These are phyloP conservation scores for Hedya salicella DNA, from an alignment of 2,888 invertebrate genomes.

Conservation along the genomic window DNA sequence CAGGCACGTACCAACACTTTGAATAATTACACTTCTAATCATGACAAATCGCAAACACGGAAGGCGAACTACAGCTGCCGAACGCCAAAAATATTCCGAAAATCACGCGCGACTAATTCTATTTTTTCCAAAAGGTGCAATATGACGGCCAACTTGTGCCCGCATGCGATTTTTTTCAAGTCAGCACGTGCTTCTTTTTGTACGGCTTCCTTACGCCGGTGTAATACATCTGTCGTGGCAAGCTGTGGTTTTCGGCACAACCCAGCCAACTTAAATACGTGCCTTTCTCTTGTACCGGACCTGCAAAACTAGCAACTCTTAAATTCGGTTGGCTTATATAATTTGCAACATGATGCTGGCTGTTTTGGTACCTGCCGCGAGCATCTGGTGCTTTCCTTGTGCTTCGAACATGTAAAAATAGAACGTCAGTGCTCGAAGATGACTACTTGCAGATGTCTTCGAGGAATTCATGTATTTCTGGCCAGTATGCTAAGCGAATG, in stretches of 20 bases:
- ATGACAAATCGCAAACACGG: constrained; percentile 29
- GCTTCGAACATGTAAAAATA: constrained; percentile 70
- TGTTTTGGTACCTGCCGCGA: constrained; percentile 72
- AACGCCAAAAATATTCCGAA: constrained; percentile 66
- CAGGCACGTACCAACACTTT: constrained; percentile 18
- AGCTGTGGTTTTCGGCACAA: constrained; percentile 75
- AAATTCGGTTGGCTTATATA: constrained; percentile 57
- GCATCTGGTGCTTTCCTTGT: constrained; percentile 79
- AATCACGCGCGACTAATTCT: constrained; percentile 64
- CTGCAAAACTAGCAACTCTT: constrained; percentile 38
- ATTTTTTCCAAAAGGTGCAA: constrained; percentile 64
- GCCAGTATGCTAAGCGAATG: constrained; percentile 27
- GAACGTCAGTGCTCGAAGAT: constrained; percentile 54
- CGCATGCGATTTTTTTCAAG: constrained; percentile 78
- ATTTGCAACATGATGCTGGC: constrained; percentile 81
- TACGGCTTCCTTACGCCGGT: constrained; percentile 73
- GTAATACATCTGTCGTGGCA: constrained; percentile 78
- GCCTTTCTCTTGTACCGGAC: constrained; percentile 10
- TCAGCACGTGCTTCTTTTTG: constrained; percentile 80
- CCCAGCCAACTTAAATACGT: constrained; percentile 53
- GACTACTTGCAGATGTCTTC: constrained; percentile 48
- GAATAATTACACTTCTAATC: constrained; percentile 10
- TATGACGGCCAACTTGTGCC: constrained; percentile 78
- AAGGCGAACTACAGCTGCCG: constrained; percentile 48
- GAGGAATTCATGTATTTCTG: constrained; percentile 36